Conservation (phyloP, 2,888 invertebrate species). For the Caenorhabditis imperialis region DNA sequence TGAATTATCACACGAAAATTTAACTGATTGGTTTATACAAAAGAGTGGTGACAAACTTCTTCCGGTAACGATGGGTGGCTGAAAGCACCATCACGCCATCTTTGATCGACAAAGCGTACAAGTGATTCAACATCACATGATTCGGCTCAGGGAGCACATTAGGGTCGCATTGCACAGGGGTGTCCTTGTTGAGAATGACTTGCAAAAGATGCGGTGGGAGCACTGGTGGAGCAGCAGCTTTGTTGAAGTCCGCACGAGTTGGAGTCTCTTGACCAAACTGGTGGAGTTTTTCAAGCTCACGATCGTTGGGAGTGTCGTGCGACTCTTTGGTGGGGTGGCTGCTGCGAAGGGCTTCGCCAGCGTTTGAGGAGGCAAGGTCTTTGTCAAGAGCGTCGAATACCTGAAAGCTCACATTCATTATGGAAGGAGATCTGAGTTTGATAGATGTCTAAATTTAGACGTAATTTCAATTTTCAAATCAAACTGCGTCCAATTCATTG, state of each 20-base stretch:
- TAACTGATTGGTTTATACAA: conserved; percentile 94
- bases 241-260: conserved; percentile 91
- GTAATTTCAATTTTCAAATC: too few species aligned
- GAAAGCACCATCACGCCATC: conserved; percentile 99
- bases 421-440: too few species aligned
- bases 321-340: conserved; percentile 57
- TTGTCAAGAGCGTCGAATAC: conserved; percentile 81
- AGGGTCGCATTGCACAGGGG: conserved; percentile 97
- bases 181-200: conserved; percentile 97
- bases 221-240: conserved; percentile 93
- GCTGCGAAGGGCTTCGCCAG: conserved; percentile 71
- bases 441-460: too few species aligned
- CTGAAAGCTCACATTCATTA: conserved; percentile 81
- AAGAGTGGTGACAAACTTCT: conserved; percentile 98
- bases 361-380: conserved; percentile 76
- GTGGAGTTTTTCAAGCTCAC: conserved; percentile 76
- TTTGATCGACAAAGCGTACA: conserved; percentile 98
- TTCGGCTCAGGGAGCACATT: conserved; percentile 99
- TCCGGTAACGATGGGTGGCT: conserved; percentile 94
- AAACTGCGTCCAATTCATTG: not conserved
- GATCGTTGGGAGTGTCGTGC: conserved; percentile 77
- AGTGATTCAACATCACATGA: conserved; percentile 99
- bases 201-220: conserved; percentile 97
- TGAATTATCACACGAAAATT: not conserved
- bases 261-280: conserved; percentile 85